Evolutionary conservation across 2,113 vertebrate species (phyloP), one percentile per base, ranked within the genome.

Genomic region (Pygoscelis antarcticus): DNA sequence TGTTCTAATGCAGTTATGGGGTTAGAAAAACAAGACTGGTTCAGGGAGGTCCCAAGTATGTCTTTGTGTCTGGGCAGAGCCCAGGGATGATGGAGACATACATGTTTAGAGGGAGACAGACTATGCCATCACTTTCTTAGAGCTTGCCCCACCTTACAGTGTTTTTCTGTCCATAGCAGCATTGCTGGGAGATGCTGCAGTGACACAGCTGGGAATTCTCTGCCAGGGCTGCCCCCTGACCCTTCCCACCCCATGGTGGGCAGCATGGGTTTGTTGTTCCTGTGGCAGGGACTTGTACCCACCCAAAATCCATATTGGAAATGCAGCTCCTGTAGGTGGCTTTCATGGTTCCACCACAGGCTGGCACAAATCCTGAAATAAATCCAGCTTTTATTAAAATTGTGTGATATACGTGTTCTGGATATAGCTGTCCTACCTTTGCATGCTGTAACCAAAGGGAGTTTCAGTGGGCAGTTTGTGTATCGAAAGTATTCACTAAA

Each of bases 251-350:
- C 61, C 5, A 0, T 0, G 1, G 2, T 6, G 52, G 46, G 34
- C 51, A 25, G 69, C 17, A 2, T 0, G 6, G 18, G 19, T 72
- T 61, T 60, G 70, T 47, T 4, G 1, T 46, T 64, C 30, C 26
- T 4, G 2, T 16, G n/a, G 26, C 49, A 42, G 51, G 44, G 65
- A 51, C 25, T 22, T 69, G 38, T 30, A 66, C 36, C 62, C 26
- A 65, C 25, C 40, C 1, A 1, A 80, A 71, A 76, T 25, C 30
- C 0, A 0, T 40, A 14, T 38, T 0, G 10, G 77, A 75, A 93
- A 61, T n/a, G 42, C 46, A 52, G 7, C 26, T 87, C 23, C 68
- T 72, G 55, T 22, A 66, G 30, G 58, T 65, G 69, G 38, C 21
- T 84, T 78, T 81, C 38, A 44, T 7, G n/a, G 42, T 27, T 75